Percentiles rank a stretch among this genome's conserved stretches.
Conservation (phyloP, 2,888 invertebrate genomes). For the Latrodectus elegans region DNA sequence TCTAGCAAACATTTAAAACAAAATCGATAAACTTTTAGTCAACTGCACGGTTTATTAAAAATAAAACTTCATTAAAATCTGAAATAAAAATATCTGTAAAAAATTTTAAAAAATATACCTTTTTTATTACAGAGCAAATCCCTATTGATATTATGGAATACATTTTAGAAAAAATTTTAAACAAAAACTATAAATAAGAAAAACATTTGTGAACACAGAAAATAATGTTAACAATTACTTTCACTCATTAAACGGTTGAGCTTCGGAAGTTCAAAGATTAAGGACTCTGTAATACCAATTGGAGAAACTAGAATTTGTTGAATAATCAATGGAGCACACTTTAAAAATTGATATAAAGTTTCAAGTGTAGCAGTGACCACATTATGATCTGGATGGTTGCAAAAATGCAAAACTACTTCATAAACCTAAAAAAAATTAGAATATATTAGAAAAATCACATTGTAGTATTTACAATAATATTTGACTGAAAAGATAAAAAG, state of each 20-base stretch:
- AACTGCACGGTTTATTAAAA: too few relatives aligned
- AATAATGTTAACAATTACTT: slow-evolving; percentile 51
- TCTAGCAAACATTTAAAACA: too few relatives aligned
- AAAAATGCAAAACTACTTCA: slow-evolving; percentile 77
- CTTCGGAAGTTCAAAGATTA: slow-evolving; percentile 73
- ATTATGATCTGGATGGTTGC: slow-evolving; percentile 85
- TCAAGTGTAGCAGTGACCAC: slow-evolving; percentile 91
- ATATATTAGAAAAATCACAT: background rate
- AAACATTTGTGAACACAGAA: too few relatives aligned
- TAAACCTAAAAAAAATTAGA: slow-evolving; percentile 74
- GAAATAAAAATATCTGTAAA: too few relatives aligned
- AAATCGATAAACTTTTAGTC: too few relatives aligned
- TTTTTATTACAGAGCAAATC: too few relatives aligned
- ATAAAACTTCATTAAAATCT: too few relatives aligned
- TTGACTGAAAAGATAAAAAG: too few relatives aligned
- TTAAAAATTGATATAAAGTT: slow-evolving; percentile 80
- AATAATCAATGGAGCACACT: slow-evolving; percentile 78
- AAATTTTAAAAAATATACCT: too few relatives aligned
- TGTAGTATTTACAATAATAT: background rate
- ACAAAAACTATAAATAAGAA: too few relatives aligned
- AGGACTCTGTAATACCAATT: slow-evolving; percentile 76
- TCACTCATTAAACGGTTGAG: slow-evolving; percentile 65
- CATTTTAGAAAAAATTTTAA: too few relatives aligned
- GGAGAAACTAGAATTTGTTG: slow-evolving; percentile 78
- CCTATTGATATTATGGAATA: too few relatives aligned